Evolutionary conservation across 2,797 vertebrate genomes (phyloP), one percentile per base, ranked within the genome.

Genomic region (Urophycis tenuis): DNA sequence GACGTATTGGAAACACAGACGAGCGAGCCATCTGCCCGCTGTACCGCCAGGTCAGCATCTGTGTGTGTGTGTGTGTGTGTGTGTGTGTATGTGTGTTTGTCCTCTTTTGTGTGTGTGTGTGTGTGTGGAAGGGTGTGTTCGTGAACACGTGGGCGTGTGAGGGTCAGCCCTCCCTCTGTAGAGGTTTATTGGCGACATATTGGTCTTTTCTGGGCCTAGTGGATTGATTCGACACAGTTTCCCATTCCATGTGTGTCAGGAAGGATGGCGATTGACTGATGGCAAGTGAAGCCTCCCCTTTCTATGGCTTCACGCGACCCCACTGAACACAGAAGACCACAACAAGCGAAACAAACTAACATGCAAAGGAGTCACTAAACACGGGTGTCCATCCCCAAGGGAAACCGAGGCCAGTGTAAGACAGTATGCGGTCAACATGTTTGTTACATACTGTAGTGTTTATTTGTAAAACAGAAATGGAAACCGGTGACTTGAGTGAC

Each of bases 201-300:
- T 91, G 91, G 90, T 88, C 78, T 92, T 91, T 90, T 91, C 88
- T 85, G 79, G 82, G 88, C 78, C 85, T 89, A 80, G 85, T 89
- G 87, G 90, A 95, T 94, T 89, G 88, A 91, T 94, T 94, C 88
- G 86, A 86, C 85, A 90, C 80, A 89, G 85, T 87, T 86, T 83
- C 81, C 83, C 78, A 85, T 78, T 84, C 85, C 79, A 82, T 79
- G 72, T 80, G 71, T 82, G 67, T 82, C 45, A 29, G 53, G 36
- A 32, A n/a, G 71, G 69, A 35, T 0, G 31, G 69, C 17, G n/a
- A 41, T 53, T 8, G 72, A 36, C 35, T n/a, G 29, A 64, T 30
- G 25, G 39, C 3, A 12, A 4, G 15, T 3, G 53, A 25, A 60
- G 53, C 5, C 45, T 70, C 67, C 14, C 29, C 67, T 30, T 70